These are phyloP conservation scores for Phataginus tricuspis DNA, from an alignment of 2,797 vertebrate species.

Conservation along the genomic window DNA sequence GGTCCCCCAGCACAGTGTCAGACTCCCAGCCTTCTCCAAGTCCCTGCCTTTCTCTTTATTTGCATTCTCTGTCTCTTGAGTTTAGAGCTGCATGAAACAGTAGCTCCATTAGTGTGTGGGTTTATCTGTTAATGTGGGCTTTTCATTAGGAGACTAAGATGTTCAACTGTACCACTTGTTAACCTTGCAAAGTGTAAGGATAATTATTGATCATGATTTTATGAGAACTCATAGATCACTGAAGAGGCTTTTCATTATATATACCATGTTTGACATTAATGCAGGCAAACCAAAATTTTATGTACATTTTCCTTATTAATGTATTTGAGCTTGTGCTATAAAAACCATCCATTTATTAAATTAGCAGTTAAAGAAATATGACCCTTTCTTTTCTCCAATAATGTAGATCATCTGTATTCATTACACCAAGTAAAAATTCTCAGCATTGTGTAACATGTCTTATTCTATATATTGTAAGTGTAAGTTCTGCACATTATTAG, in stretches of 20 bases:
- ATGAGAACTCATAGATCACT: neutral
- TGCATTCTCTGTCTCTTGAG: too few species aligned
- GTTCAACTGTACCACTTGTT: neutral
- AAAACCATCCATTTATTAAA: conserved; percentile 53
- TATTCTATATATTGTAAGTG: conserved; percentile 31
- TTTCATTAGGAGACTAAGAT: neutral
- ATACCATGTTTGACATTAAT: neutral
- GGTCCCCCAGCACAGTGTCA: neutral
- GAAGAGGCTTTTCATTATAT: neutral
- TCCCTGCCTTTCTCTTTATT: neutral
- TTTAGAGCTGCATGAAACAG: neutral
- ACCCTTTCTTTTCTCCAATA: neutral
- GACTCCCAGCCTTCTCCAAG: neutral
- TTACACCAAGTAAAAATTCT: conserved; percentile 38
- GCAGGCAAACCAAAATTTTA: neutral
- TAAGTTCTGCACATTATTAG: neutral
- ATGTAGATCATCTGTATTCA: neutral
- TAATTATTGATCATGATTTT: conserved; percentile 20
- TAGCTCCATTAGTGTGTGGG: neutral
- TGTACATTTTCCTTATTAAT: conserved; percentile 4
- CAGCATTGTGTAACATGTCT: neutral
- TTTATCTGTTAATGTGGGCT: neutral
- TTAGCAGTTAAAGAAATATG: neutral
- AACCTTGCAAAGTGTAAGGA: neutral
- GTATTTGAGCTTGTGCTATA: conserved; percentile 30